Evolutionary conservation across 2,797 vertebrate genomes (phyloP), one percentile per base, ranked within the genome.

Genomic region (Gallirallus australis): DNA sequence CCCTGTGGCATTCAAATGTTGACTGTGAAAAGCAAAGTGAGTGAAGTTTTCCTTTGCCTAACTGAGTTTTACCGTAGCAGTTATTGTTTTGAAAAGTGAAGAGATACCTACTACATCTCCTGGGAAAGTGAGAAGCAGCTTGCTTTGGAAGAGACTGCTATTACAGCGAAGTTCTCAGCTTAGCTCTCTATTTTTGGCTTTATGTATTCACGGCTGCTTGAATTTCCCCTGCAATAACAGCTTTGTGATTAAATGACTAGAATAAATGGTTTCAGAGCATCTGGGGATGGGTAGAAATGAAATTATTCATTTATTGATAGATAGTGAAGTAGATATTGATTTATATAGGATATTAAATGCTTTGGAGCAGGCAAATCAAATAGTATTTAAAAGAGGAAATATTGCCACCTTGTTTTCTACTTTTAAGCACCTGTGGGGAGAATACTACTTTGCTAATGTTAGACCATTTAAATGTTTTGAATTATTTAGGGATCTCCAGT

Each of bases 271-370:
- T 88, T 91, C 15, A 31, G 69, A 92, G 66, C 2, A 0, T 72
- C 77, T 84, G 86, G 89, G 87, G 81, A 94, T 66, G 63, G 45
- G 47, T 56, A 79, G 80, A 93, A 93, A 86, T 60, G 69, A 82
- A 96, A 93, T 96, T 96, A 91, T 96, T 94, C 88, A 68, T 92
- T 89, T 94, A 94, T 95, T 9, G n/a, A 90, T 83, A 95, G 82
- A 56, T 60, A 86, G 71, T 53, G 68, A 90, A 57, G 45, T 87
- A 73, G 14, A 4, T 92, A 90, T 90, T 79, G 90, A 95, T 93
- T 94, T 90, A 75, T 80, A 69, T 14, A 80, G 45, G 72, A 57
- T 88, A 93, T 79, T 84, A 86, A 87, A 76, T 88, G 30, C 66
- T 95, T 33, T 60, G 59, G 57, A 93, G 66, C 56, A 84, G 33